Evolutionary conservation across 2,797 vertebrate genomes (phyloP).

Genomic region (Bovichtus diacanthus): DNA sequence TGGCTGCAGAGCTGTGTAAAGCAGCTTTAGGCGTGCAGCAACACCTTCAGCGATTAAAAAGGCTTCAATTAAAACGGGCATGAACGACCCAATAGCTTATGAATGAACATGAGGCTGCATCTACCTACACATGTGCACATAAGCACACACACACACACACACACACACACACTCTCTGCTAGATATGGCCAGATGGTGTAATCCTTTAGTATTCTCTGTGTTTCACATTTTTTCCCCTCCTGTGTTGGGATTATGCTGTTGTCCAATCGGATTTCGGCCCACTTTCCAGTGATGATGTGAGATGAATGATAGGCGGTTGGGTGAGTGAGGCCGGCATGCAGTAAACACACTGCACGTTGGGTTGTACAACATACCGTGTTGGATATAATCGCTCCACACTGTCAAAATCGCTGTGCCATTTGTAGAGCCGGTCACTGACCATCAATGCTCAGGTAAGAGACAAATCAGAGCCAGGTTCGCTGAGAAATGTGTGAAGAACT

Average conservation of each 20-base stretch:
- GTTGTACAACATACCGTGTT: slow-evolving; percentile 1
- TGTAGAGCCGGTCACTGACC: slow-evolving; percentile 15
- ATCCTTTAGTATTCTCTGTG: slow-evolving; percentile 73
- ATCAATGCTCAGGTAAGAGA: slow-evolving; percentile 64
- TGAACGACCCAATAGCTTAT: slow-evolving; percentile 59
- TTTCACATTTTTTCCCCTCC: slow-evolving; percentile 70
- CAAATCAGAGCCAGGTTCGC: not conserved
- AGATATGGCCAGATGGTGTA: slow-evolving; percentile 79
- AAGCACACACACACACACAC: slow-evolving; percentile 28
- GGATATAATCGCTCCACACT: slow-evolving; percentile 1
- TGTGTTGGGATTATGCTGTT: slow-evolving; percentile 72
- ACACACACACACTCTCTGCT: slow-evolving; percentile 31
- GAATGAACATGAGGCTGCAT: slow-evolving; percentile 57
- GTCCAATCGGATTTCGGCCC: slow-evolving; percentile 76
- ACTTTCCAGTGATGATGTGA: slow-evolving; percentile 67
- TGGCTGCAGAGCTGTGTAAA: slow-evolving; percentile 13
- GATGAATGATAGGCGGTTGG: slow-evolving; percentile 68
- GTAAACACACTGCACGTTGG: slow-evolving; percentile 17
- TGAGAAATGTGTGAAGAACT: not conserved
- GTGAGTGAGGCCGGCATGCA: slow-evolving; percentile 39
- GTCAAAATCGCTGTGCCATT: not conserved
- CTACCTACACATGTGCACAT: slow-evolving; percentile 24
- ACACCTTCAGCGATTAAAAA: slow-evolving; percentile 42
- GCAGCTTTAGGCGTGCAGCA: slow-evolving; percentile 26
- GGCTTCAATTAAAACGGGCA: slow-evolving; percentile 36